phyloP scores from a whole-genome alignment of 2,888 invertebrate genomes.

The Capitulum mitella region DNA sequence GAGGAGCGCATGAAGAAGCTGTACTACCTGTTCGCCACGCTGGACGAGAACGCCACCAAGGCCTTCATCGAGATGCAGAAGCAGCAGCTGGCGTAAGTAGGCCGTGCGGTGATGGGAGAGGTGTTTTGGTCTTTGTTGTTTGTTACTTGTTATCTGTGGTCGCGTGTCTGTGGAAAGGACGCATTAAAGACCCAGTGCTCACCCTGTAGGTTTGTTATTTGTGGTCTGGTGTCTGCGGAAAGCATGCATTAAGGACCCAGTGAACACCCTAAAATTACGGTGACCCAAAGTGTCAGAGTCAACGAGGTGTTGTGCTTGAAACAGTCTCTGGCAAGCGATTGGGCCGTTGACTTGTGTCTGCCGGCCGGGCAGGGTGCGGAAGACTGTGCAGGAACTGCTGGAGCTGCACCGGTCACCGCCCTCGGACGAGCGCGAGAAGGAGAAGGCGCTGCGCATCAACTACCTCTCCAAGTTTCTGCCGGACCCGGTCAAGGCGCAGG shows the following conservation, averaged over 20 bases:
- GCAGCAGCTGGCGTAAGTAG: conserved; percentile 56
- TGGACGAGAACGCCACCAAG: conserved; percentile 91
- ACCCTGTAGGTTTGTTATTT: no score
- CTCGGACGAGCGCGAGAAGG: conserved; percentile 59
- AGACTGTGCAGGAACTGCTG: conserved; percentile 77
- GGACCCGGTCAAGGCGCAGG: conserved; percentile 83
- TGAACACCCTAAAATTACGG: no score
- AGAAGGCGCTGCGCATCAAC: conserved; percentile 48
- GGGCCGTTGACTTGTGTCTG: no score
- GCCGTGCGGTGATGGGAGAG: neutral
- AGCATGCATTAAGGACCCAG: no score
- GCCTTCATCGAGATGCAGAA: conserved; percentile 88
- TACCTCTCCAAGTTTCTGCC: conserved; percentile 74
- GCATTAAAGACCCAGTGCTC: no score
- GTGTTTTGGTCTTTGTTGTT: no score
- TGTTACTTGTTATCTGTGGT: no score
- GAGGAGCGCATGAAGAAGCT: conserved; percentile 87
- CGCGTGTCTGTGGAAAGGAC: no score
- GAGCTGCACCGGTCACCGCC: conserved; percentile 66
- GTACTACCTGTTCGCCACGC: conserved; percentile 81
- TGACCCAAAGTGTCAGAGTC: no score
- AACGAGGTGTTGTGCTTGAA: no score
- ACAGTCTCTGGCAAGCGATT: no score
- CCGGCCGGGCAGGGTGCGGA: conserved; percentile 59
- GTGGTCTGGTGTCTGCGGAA: no score